Conservation (phyloP, 2,113 vertebrate genomes). For the Barnardius zonarius region DNA sequence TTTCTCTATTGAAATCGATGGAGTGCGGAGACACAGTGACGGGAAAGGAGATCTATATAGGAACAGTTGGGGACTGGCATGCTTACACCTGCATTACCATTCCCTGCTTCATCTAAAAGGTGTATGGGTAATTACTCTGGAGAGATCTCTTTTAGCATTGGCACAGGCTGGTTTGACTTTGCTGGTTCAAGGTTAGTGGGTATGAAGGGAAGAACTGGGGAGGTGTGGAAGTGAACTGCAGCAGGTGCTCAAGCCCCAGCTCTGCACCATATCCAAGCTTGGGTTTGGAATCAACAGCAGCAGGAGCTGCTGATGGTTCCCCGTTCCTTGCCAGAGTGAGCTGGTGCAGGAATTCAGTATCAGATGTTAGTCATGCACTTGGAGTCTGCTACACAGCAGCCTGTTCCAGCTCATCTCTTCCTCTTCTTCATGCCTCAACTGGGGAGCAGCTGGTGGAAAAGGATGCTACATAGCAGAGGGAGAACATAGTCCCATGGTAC, state of each 20-base stretch:
- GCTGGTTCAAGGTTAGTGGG: background rate
- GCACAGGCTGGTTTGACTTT: background rate
- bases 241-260: background rate
- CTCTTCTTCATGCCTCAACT: fast-evolving
- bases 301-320: background rate
- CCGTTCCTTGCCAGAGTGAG: background rate
- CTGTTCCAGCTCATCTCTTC: background rate
- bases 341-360: background rate
- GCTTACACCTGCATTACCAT: background rate
- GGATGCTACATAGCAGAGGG: background rate
- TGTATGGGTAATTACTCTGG: background rate
- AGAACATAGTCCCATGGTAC: background rate
- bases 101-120: background rate
- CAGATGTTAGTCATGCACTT: background rate
- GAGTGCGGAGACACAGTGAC: background rate
- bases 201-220: background rate
- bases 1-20: constrained; percentile 70
- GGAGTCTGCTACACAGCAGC: background rate
- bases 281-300: background rate
- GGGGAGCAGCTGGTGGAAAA: background rate
- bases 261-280: background rate
- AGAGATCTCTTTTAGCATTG: background rate
- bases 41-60: background rate
- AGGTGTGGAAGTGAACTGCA: background rate
- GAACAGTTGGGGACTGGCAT: background rate